These are phyloP conservation scores for Grammomys surdaster DNA, from an alignment of 2,113 vertebrate genomes.

Conservation along the genomic window DNA sequence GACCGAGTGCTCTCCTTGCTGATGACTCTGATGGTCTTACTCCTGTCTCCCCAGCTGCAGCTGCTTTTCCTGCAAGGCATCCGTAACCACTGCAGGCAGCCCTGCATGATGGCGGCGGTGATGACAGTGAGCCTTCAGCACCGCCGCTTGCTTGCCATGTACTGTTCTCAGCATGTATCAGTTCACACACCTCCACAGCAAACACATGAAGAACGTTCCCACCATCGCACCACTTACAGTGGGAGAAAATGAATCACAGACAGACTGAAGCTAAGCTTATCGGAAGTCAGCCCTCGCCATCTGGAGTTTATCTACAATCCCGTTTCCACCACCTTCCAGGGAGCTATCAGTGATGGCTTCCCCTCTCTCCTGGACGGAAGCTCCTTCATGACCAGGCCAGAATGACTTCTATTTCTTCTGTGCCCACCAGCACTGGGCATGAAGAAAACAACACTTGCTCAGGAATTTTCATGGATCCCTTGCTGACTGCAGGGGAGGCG, in stretches of 20 bases:
- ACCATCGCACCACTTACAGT: not conserved
- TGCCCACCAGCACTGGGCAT: not conserved
- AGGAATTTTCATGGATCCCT: not conserved
- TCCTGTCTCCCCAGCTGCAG: not conserved
- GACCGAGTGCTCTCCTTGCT: not conserved
- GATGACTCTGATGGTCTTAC: fast-evolving
- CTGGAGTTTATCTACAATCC: not conserved
- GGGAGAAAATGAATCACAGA: not conserved
- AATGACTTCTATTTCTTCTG: not conserved
- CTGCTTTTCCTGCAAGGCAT: not conserved
- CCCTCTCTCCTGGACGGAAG: not conserved
- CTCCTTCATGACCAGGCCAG: not conserved
- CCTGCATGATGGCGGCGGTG: not conserved
- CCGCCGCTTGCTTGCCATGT: fast-evolving
- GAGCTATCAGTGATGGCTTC: not conserved
- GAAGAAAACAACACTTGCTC: not conserved
- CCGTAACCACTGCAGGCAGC: not conserved
- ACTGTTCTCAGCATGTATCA: not conserved
- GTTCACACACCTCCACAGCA: not conserved
- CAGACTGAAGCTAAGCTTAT: not conserved
- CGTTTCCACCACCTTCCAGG: not conserved
- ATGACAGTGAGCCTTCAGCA: not conserved
- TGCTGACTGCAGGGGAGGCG: not conserved
- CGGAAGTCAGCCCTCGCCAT: not conserved
- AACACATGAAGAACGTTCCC: not conserved